A percentile compares a stretch with the other conserved stretches of the same genome.
phyloP scores from a whole-genome alignment of 2,797 vertebrate species.

The Vespertilio murinus region DNA sequence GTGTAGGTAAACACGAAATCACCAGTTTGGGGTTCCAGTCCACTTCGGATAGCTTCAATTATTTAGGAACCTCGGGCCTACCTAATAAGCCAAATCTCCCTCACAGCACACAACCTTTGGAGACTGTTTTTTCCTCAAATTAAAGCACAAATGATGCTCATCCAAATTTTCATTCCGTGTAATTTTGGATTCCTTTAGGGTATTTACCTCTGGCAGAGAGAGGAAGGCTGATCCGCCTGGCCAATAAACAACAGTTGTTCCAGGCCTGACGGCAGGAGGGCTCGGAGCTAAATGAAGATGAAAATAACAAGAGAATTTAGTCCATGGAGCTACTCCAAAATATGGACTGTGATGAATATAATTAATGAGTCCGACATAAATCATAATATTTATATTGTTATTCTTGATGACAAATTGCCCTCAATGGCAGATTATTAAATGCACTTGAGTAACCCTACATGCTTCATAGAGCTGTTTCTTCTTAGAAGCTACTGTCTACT shows the following conservation, averaged over 20 bases:
- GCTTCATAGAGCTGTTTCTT: slow-evolving; percentile 56
- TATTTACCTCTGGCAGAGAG: slow-evolving; percentile 80
- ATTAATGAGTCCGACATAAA: slow-evolving; percentile 77
- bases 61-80: slow-evolving; percentile 56
- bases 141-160: slow-evolving; percentile 79
- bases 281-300: slow-evolving; percentile 52
- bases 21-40: slow-evolving; percentile 22
- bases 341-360: slow-evolving; percentile 63
- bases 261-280: slow-evolving; percentile 44
- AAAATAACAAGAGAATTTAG: slow-evolving; percentile 38
- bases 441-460: slow-evolving; percentile 42
- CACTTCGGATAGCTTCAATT: slow-evolving; percentile 32
- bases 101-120: slow-evolving; percentile 70
- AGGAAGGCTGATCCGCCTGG: slow-evolving; percentile 54
- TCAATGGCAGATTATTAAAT: not conserved
- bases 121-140: slow-evolving; percentile 79
- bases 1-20: not conserved
- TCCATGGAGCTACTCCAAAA: slow-evolving; percentile 60
- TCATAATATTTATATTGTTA: slow-evolving; percentile 75
- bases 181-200: slow-evolving; percentile 78
- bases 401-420: slow-evolving; percentile 58
- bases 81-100: slow-evolving; percentile 64
- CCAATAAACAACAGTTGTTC: slow-evolving; percentile 75
- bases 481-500: slow-evolving; percentile 47
- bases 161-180: slow-evolving; percentile 74